These are phyloP conservation scores for Prunella himalayana DNA, from an alignment of 2,113 vertebrate genomes.

Conservation along the genomic window DNA sequence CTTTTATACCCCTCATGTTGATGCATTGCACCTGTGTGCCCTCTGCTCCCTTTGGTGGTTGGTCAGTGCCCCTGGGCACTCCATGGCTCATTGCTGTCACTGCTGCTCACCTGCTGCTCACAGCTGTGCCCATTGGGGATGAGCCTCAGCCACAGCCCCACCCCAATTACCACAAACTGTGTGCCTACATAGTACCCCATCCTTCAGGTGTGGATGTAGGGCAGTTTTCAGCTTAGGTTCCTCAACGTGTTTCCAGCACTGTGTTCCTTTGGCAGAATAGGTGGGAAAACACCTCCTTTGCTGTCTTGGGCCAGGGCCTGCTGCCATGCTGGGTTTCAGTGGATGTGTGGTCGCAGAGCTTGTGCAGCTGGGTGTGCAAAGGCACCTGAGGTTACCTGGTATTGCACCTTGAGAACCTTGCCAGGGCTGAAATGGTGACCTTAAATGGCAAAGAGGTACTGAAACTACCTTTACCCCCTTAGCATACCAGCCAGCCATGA, in stretches of 20 bases:
- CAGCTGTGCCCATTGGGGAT: neutral
- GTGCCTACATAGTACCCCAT: neutral
- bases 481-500: neutral
- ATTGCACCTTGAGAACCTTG: accelerated
- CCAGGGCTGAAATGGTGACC: neutral
- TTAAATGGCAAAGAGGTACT: neutral
- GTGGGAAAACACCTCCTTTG: neutral
- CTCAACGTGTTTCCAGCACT: accelerated
- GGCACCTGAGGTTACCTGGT: accelerated
- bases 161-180: neutral
- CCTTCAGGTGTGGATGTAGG: too few relatives aligned
- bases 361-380: accelerated
- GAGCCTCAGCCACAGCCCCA: neutral
- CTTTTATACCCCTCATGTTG: neutral
- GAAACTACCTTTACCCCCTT: neutral
- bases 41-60: neutral
- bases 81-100: neutral
- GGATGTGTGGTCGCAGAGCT: accelerated
- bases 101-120: neutral
- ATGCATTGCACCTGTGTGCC: neutral
- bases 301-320: too few relatives aligned
- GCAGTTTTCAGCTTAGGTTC: neutral
- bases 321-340: neutral
- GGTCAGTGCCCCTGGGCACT: neutral
- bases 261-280: neutral